Evolutionary conservation across 2,797 vertebrate genomes (phyloP), one percentile per base, ranked within the genome.

Genomic region (Anguilla anguilla): DNA sequence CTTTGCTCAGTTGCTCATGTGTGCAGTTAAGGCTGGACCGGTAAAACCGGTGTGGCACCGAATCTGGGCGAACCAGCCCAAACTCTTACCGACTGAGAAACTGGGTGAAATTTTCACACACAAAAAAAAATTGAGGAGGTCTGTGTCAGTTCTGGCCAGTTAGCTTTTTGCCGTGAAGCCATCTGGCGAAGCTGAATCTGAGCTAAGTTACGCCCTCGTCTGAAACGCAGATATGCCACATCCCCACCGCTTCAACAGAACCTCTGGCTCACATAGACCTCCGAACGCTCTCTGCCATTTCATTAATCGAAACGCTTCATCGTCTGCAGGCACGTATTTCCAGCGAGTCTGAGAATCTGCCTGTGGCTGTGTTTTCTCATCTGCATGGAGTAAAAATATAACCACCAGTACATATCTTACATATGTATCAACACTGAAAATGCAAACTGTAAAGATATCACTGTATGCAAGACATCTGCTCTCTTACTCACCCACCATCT

Each of bases 181-280:
- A 61, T 89, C 92, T 74, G 89, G 90, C 90, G 81, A 88, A 84
- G 87, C 35, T 35, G 83, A 89, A 90, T 90, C 89, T 86, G 86
- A 85, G 84, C 86, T 86, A 82, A 83, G 85, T 86, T 86, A 81
- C 91, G 79, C 72, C 79, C 81, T 89, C 88, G 61, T 89, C 86
- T 86, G 87, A 88, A 86, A 61, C 86, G 72, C n/a, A 79, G 92
- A 89, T 89, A 55, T 67, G 85, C 85, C 84, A 35, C 35, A 83
- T 86, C 89, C 22, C 10, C 86, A 81, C 61, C 39, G 79, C 81
- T 86, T 90, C 85, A 85, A 77, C 87, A 43, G 84, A 88, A 88
- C 88, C 86, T 81, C 84, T n/a, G 77, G 61, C 35, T 53, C 2
- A 3, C 17, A 28, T 39, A 5, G 85, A 53, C 59, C 43, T 49